Percentiles rank a stretch among this genome's conserved stretches.
phyloP scores from a whole-genome alignment of 2,888 invertebrate species.

The Sphaeridia pumilis region DNA sequence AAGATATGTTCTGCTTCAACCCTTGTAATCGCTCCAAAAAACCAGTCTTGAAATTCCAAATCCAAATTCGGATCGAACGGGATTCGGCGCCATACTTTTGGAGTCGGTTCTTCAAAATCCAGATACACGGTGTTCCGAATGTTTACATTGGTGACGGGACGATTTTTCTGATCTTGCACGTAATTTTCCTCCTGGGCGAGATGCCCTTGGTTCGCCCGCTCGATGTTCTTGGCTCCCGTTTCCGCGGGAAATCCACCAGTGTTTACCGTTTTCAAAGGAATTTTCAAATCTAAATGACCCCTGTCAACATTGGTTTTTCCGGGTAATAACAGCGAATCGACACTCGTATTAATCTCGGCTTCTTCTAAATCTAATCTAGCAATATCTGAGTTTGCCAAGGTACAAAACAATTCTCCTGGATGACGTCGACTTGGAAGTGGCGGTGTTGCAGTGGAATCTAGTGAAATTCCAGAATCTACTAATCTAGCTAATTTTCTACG shows the following conservation, averaged over 20 bases:
- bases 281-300: conserved; percentile 7
- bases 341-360: neutral
- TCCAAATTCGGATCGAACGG: conserved; percentile 16
- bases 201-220: neutral
- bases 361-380: no score
- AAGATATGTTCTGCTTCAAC: conserved; percentile 82
- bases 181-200: neutral
- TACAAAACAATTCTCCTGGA: neutral
- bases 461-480: conserved; percentile 38
- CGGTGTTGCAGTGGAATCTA: conserved; percentile 33
- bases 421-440: neutral
- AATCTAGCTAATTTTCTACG: conserved; percentile 59
- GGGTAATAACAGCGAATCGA: neutral
- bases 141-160: conserved; percentile 14
- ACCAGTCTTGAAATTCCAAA: conserved; percentile 52
- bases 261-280: neutral
- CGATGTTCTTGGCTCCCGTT: neutral
- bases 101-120: conserved; percentile 21
- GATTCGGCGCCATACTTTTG: neutral
- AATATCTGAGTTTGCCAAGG: neutral
- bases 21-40: conserved; percentile 84
- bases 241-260: neutral
- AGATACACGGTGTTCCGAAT: conserved; percentile 32
- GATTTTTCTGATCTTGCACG: neutral
- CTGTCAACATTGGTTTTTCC: neutral